Conservation (phyloP, 2,113 vertebrate species). For the Grus americana region DNA sequence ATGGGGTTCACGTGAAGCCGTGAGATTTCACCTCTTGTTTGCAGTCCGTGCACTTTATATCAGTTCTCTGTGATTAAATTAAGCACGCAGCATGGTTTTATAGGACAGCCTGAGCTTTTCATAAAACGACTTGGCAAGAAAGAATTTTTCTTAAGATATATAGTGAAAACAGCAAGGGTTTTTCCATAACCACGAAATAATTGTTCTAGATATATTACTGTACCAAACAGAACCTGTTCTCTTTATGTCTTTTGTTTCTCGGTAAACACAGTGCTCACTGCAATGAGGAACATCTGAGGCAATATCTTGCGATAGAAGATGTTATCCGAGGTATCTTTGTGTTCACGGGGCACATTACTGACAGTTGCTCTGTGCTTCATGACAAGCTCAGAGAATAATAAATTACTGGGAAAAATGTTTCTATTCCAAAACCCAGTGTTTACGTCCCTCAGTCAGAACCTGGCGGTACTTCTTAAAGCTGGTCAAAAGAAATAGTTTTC, state of each 20-base stretch:
- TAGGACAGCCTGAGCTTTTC: not conserved
- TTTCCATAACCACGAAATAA: not conserved
- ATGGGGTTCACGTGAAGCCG: not conserved
- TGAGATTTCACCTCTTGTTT: not conserved
- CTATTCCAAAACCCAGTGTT: not conserved
- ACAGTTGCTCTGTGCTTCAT: not conserved
- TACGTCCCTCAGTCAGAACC: not conserved
- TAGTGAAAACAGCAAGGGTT: not conserved
- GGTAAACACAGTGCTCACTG: not conserved
- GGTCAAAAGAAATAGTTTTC: not conserved
- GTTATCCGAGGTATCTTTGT: not conserved
- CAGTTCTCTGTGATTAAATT: not conserved
- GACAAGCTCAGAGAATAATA: not conserved
- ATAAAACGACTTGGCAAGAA: not conserved
- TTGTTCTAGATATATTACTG: not conserved
- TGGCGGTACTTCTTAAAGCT: not conserved
- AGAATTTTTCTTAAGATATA: not conserved
- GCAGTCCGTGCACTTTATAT: not conserved
- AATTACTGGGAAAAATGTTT: not conserved
- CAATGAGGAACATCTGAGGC: not conserved
- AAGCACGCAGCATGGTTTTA: not conserved
- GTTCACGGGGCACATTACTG: not conserved
- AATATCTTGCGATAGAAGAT: not conserved
- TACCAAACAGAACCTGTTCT: not conserved
- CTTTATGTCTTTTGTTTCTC: not conserved